These are phyloP conservation scores for Hylaeus anthracinus DNA, from an alignment of 1,140 invertebrate species.

Conservation along the genomic window DNA sequence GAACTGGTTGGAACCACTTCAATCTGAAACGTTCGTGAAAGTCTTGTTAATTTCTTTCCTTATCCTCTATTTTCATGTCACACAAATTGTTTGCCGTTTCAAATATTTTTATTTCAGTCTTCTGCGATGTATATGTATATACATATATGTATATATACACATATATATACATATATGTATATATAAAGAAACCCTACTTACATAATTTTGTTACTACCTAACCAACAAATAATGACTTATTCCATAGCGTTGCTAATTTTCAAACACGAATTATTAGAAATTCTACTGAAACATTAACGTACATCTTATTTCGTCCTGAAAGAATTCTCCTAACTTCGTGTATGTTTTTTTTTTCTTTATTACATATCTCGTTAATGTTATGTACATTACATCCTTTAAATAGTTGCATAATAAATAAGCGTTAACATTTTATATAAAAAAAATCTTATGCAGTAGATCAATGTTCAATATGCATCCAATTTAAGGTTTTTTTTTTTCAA, in stretches of 20 bases:
- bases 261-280: not conserved
- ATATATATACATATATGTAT: too few species aligned
- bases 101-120: not conserved
- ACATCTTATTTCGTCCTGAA: constrained; percentile 27
- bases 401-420: constrained; percentile 59
- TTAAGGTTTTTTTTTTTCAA: constrained; percentile 9
- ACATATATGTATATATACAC: too few species aligned
- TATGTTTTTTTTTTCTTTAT: constrained; percentile 54
- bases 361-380: constrained; percentile 56
- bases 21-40: constrained; percentile 56
- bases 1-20: constrained; percentile 25
- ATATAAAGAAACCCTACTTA: not conserved
- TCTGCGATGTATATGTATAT: too few species aligned
- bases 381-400: constrained; percentile 68
- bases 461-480: constrained; percentile 45
- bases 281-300: not conserved
- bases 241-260: not conserved
- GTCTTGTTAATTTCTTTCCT: constrained; percentile 17
- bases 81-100: not conserved
- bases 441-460: constrained; percentile 56
- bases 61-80: not conserved
- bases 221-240: constrained; percentile 26
- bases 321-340: constrained; percentile 60
- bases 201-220: constrained; percentile 22
- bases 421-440: constrained; percentile 57